These are phyloP conservation scores for Slavum lentiscoides DNA, from an alignment of 2,888 invertebrate species.

Conservation along the genomic window DNA sequence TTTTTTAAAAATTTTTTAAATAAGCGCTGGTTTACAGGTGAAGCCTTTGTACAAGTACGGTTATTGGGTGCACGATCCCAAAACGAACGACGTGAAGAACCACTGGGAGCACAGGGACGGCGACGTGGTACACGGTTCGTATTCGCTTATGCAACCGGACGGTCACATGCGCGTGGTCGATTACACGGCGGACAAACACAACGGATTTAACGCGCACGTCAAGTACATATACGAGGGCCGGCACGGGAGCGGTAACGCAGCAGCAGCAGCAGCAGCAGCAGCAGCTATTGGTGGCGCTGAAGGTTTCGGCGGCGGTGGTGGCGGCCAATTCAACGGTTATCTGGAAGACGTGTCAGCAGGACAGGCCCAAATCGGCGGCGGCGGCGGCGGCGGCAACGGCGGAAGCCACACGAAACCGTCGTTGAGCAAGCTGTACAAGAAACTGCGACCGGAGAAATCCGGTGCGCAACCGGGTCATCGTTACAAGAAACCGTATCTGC, in stretches of 20 bases:
- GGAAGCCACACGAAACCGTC: not conserved
- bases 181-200: slow-evolving; percentile 58
- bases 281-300: not conserved
- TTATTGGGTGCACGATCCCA: slow-evolving; percentile 62
- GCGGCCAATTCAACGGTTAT: slow-evolving; percentile 54
- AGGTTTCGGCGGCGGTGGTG: slow-evolving; percentile 56
- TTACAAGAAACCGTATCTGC: not conserved
- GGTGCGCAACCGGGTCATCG: not conserved
- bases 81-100: slow-evolving; percentile 62
- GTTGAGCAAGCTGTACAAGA: slow-evolving; percentile 29
- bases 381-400: not conserved
- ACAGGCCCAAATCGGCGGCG: slow-evolving; percentile 48
- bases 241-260: slow-evolving; percentile 52
- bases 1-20: too few species aligned
- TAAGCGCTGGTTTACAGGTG: slow-evolving; percentile 57
- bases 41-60: slow-evolving; percentile 62
- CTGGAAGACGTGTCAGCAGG: slow-evolving; percentile 55
- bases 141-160: slow-evolving; percentile 59
- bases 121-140: slow-evolving; percentile 61
- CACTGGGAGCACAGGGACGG: slow-evolving; percentile 62
- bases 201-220: slow-evolving; percentile 58
- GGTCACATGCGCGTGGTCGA: slow-evolving; percentile 57
- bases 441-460: slow-evolving; percentile 1
- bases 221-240: slow-evolving; percentile 56
- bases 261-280: not conserved